Evolutionary conservation across 2,113 vertebrate genomes (phyloP).

Genomic region (Alligator mississippiensis): DNA sequence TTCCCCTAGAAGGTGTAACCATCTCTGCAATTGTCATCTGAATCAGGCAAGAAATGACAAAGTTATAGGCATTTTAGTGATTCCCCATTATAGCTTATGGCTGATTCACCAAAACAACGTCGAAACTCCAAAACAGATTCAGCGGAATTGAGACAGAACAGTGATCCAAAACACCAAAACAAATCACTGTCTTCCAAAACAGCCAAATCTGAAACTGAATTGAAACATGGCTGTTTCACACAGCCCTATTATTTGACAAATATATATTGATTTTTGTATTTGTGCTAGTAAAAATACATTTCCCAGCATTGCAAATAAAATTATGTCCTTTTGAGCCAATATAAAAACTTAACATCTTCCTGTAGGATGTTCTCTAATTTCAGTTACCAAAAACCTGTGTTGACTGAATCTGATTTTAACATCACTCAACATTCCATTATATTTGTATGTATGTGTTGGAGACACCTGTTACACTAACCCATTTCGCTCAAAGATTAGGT

Average conservation of each 20-base stretch:
- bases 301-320: neutral
- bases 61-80: too few relatives aligned
- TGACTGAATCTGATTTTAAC: slow-evolving; percentile 23
- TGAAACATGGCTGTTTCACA: too few relatives aligned
- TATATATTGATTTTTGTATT: neutral
- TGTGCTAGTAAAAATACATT: neutral
- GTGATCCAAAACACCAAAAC: too few relatives aligned
- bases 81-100: too few relatives aligned
- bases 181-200: too few relatives aligned
- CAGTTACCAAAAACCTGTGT: neutral
- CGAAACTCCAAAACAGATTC: too few relatives aligned
- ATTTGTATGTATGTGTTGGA: neutral
- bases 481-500: neutral
- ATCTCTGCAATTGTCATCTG: too few relatives aligned
- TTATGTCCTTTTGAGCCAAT: neutral
- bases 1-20: too few relatives aligned
- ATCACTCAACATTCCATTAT: neutral
- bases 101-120: too few relatives aligned
- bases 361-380: neutral
- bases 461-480: slow-evolving; percentile 11
- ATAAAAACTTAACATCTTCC: slow-evolving; percentile 1
- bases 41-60: too few relatives aligned
- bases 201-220: too few relatives aligned
- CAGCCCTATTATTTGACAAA: neutral
- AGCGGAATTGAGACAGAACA: too few relatives aligned